A percentile compares a stretch with the other conserved stretches of the same genome.
Conservation (phyloP, 2,113 vertebrate species). For the Neogale vison region DNA sequence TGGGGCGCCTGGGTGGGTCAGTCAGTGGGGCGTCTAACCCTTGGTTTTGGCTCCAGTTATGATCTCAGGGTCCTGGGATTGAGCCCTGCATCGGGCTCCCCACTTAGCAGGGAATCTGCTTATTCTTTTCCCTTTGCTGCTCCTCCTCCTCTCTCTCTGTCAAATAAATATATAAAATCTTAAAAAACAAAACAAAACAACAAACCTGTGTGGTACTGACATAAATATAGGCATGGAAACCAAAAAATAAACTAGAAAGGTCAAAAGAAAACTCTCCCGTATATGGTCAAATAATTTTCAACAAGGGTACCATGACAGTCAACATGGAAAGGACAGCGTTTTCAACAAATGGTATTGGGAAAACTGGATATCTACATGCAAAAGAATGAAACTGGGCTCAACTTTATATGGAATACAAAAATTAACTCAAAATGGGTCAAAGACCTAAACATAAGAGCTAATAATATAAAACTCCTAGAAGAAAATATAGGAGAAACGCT, state of each 20-base stretch:
- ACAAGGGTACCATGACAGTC: background rate
- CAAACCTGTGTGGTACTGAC: background rate
- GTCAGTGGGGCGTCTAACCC: background rate
- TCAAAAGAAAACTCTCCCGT: background rate
- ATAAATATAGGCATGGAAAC: background rate
- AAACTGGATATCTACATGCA: background rate
- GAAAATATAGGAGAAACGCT: background rate
- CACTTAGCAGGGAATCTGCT: background rate
- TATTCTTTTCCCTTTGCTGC: background rate
- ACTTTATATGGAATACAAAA: background rate
- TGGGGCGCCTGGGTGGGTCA: background rate
- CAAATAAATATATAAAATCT: background rate
- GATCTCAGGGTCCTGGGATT: background rate
- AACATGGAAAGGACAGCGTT: background rate
- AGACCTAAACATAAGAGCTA: background rate
- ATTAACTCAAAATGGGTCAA: background rate
- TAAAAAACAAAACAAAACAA: background rate
- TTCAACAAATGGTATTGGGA: background rate
- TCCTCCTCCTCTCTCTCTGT: background rate
- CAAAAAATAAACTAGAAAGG: background rate
- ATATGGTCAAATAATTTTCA: background rate
- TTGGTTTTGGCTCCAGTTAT: background rate
- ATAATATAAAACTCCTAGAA: background rate
- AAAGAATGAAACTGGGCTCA: background rate
- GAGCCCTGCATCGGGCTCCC: background rate